Evolutionary conservation across 2,113 vertebrate genomes (phyloP), one percentile per base, ranked within the genome.

Genomic region (Dendropsophus ebraccatus): DNA sequence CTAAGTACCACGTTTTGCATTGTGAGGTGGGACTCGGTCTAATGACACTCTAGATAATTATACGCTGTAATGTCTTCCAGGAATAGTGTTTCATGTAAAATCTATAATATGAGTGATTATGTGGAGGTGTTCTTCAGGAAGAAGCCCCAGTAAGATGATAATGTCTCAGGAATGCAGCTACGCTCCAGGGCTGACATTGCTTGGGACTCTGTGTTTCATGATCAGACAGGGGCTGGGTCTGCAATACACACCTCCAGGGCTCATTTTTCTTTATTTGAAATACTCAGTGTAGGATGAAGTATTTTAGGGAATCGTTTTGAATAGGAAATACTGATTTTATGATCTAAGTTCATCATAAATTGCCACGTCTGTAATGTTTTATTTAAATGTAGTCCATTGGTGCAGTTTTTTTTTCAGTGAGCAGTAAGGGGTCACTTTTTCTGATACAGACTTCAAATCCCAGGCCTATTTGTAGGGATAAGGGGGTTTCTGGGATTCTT

Each of bases 161-260:
- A 54, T 54, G 76, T 54, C 76, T 58, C 21, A 79, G 76, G 76
- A 79, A 79, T 79, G 76, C 50, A 14, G 30, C 2, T n/a, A 13
- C 2, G 50, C 76, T 79, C 30, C 76, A 13, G 76, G 76, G 76
- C 52, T 35, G 0, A 12, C 17, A 35, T n/a, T 58, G 76, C 76
- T 41, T 79, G 52, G 76, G 52, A 79, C 76, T 41, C 76, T 3
- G 2, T n/a, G 52, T 35, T 79, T 79, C 76, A 19, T 79, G 52
- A 79, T 79, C 76, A 79, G 52, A 79, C 76, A 23, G 17, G 30
- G 76, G 76, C 50, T 23, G 50, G 76, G 52, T 79, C 52, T 56
- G 76, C 16, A 56, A 19, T 23, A 37, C 14, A 21, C 32, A 35
- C 52, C 52, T 8, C 52, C 11, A 23, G 76, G 76, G 52, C 52